Percentiles rank a stretch among this genome's conserved stretches.
Conservation (phyloP, 2,797 vertebrate genomes). For the Lophotriccus pileatus region DNA sequence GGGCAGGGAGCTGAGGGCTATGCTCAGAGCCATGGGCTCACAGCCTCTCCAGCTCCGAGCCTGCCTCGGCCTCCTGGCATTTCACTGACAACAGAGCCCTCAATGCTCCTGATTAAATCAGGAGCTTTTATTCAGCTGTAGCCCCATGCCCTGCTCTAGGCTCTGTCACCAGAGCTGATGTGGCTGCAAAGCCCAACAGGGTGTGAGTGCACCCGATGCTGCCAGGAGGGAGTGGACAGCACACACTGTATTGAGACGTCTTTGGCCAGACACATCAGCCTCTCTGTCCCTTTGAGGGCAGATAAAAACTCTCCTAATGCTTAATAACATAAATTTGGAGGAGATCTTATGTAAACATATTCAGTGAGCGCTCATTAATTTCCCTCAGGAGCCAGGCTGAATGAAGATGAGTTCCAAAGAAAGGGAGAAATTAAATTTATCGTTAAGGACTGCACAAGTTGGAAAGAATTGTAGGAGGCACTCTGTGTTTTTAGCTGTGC, state of each 20-base stretch:
- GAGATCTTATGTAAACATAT: slow-evolving; percentile 14
- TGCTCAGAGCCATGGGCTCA: neutral
- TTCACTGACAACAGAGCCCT: neutral
- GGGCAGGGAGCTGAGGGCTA: neutral
- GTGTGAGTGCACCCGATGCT: neutral
- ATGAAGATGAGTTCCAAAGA: slow-evolving; percentile 18
- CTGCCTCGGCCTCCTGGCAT: rapidly evolving
- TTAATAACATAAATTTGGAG: slow-evolving; percentile 22
- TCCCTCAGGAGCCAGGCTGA: slow-evolving; percentile 9
- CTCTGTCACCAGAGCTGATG: neutral
- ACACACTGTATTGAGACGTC: neutral
- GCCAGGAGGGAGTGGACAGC: neutral
- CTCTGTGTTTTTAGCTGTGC: neutral
- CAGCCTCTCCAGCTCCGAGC: neutral
- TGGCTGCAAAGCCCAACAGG: neutral
- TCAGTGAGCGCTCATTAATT: neutral
- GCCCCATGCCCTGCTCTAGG: neutral
- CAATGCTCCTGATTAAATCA: neutral
- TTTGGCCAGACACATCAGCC: neutral
- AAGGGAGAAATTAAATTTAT: slow-evolving; percentile 1
- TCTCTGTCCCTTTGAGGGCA: neutral
- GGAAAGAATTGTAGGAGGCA: neutral
- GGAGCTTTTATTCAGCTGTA: neutral
- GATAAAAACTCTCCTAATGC: slow-evolving; percentile 21
- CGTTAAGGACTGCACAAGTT: neutral